Conservation (phyloP, 2,888 invertebrate species). For the Pachliopta kotzebuea region DNA sequence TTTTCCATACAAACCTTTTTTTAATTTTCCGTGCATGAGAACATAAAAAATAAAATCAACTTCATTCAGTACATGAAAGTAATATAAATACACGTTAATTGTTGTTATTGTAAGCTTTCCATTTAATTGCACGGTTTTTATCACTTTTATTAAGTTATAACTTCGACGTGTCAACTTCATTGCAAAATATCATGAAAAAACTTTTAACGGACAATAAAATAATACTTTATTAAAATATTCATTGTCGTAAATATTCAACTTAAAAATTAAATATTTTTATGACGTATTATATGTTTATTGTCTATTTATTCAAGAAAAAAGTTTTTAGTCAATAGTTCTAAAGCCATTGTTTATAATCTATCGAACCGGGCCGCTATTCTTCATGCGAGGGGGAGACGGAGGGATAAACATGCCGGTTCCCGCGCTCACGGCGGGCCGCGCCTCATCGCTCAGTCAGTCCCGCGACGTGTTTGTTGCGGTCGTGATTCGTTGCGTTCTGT, state of each 20-base stretch:
- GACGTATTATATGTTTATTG: too few species aligned
- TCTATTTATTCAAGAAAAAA: too few species aligned
- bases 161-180: too few species aligned
- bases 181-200: too few species aligned
- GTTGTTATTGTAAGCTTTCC: too few species aligned
- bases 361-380: constrained; percentile 35
- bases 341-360: not conserved
- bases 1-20: not conserved
- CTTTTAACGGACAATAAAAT: too few species aligned
- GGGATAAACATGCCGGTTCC: constrained; percentile 46
- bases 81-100: too few species aligned
- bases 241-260: too few species aligned
- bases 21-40: not conserved
- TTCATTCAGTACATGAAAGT: constrained; percentile 32
- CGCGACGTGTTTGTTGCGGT: constrained; percentile 64
- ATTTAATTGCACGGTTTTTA: too few species aligned
- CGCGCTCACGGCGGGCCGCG: constrained; percentile 37
- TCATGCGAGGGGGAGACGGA: constrained; percentile 38
- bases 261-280: too few species aligned
- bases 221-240: too few species aligned
- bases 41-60: not conserved
- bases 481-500: constrained; percentile 51
- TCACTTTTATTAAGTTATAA: too few species aligned
- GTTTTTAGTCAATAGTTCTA: not conserved
- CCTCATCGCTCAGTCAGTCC: constrained; percentile 50